Evolutionary conservation across 2,888 invertebrate genomes (phyloP), one percentile per base, ranked within the genome.

Genomic region (Ganaspis brasiliensis): DNA sequence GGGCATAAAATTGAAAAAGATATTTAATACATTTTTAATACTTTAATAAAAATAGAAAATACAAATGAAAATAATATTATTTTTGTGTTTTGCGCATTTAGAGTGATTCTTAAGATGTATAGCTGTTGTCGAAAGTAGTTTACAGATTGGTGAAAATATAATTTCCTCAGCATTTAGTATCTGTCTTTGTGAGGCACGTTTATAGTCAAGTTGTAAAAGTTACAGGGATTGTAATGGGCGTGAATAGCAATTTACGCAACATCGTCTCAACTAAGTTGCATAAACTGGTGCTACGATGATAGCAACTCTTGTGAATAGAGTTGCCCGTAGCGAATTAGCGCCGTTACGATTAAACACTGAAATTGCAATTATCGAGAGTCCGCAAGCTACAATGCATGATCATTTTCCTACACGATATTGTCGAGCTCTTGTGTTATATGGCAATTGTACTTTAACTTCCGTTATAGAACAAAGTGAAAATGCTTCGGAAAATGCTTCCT

Each of bases 341-440:
- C 63, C 63, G 63, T 40, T 63, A 40, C 63, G 37, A 63, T 40
- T 37, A 63, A 63, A 21, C 63, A 37, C 63, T 40, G 37, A 63
- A 63, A 63, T 63, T 63, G 35, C 35, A 63, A 63, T 63, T 63
- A 63, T 63, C 63, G 63, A 63, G 61, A 61, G 61, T 63, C 63
- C n/a, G 63, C 40, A 21, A 37, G 40, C 35, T 40, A 63, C 40
- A 63, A 37, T 63, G 63, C 63, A 40, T 63, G 63, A 63, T 63
- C 63, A 40, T 63, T 63, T 37, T 40, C 12, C 37, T 19, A 63
- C 63, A 63, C 63, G 21, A 63, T 63, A 63, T 63, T 37, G 37
- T 40, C 21, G 63, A 63, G 21, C 37, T 61, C 37, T 61, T 37
- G 61, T 9, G 19, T 61, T 16, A 31, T 37, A 35, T 52, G n/a